Evolutionary conservation across 2,797 vertebrate genomes (phyloP).

Genomic region (Coregonus suidteri): DNA sequence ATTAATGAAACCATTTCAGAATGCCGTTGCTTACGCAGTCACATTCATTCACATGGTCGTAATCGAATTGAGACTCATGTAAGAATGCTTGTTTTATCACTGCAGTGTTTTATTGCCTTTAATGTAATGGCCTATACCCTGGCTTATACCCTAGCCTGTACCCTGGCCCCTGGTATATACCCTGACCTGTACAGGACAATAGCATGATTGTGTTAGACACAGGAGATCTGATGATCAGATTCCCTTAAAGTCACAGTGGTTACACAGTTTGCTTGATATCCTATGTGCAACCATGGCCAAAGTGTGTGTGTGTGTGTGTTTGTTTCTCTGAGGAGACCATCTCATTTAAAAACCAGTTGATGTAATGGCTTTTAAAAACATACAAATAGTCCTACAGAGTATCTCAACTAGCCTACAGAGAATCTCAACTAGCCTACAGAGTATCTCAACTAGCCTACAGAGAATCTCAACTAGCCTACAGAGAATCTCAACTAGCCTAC

Average conservation of each 20-base stretch:
- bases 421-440: too few species aligned
- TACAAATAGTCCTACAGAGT: too few species aligned
- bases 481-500: too few species aligned
- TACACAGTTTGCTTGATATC: slow-evolving; percentile 11
- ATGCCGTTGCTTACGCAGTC: background rate
- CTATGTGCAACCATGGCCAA: too few species aligned
- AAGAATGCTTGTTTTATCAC: slow-evolving; percentile 29
- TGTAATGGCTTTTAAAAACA: too few species aligned
- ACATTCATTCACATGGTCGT: background rate
- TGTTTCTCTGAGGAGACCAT: background rate
- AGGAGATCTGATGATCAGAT: slow-evolving; percentile 64
- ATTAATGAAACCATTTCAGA: slow-evolving; percentile 10
- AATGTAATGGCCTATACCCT: slow-evolving; percentile 8
- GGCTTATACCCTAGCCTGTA: too few species aligned
- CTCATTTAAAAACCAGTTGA: too few species aligned
- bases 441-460: too few species aligned
- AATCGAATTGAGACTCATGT: slow-evolving; percentile 22
- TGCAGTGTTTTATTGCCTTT: slow-evolving; percentile 45
- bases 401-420: too few species aligned
- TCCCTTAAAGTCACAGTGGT: slow-evolving; percentile 50
- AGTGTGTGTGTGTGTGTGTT: background rate
- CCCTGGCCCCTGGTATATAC: too few species aligned
- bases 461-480: too few species aligned
- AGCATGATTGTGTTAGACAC: slow-evolving; percentile 54
- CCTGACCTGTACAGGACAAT: slow-evolving; percentile 47